Evolutionary conservation across 2,888 invertebrate genomes (phyloP).

Genomic region (Andrena dorsata): DNA sequence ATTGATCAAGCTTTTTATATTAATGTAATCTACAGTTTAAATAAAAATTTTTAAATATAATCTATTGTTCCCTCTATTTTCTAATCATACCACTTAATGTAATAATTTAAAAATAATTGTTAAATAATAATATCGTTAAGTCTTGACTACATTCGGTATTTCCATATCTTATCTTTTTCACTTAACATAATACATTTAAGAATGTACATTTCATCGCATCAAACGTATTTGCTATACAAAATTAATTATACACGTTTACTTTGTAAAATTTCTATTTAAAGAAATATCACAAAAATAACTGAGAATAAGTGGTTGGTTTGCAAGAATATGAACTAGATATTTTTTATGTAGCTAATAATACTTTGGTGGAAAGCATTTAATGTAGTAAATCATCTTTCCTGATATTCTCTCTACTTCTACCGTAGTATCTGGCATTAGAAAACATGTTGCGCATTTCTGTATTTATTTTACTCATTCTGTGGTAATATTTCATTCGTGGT

Average conservation of each 20-base stretch:
- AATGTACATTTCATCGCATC: background rate
- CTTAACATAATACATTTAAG: background rate
- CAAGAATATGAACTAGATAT: background rate
- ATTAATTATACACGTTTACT: background rate
- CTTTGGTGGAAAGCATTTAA: background rate
- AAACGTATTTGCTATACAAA: background rate
- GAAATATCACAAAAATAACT: background rate
- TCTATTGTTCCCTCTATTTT: constrained; percentile 71
- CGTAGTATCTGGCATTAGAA: background rate
- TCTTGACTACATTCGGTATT: constrained; percentile 15
- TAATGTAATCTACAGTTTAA: constrained; percentile 67
- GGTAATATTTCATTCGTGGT: background rate
- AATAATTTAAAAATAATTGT: constrained; percentile 34
- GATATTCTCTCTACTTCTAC: background rate
- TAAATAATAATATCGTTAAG: background rate
- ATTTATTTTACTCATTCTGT: constrained; percentile 9
- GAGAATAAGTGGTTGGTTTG: background rate
- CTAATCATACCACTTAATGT: constrained; percentile 68
- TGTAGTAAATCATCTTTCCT: background rate
- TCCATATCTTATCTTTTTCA: constrained; percentile 27
- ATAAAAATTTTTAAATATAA: constrained; percentile 72
- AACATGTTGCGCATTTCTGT: background rate
- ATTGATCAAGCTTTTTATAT: constrained; percentile 46
- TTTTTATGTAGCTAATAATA: background rate
- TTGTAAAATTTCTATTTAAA: background rate